Evolutionary conservation across 2,113 vertebrate genomes (phyloP).

Genomic region (Ranitomeya variabilis): DNA sequence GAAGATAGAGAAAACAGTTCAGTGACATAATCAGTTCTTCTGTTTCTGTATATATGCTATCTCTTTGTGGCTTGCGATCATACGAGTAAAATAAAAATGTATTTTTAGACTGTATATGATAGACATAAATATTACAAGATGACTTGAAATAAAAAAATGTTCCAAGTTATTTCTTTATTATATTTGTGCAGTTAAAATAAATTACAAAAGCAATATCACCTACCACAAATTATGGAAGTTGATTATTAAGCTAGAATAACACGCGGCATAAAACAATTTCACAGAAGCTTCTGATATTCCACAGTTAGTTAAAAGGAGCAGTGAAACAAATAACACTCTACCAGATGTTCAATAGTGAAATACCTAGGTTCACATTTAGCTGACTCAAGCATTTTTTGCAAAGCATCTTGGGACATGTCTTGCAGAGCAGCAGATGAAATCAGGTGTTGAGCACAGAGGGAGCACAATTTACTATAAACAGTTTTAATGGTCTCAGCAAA

Average conservation of each 20-base stretch:
- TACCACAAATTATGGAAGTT: constrained; percentile 50
- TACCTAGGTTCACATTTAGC: constrained; percentile 69
- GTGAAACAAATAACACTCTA: constrained; percentile 66
- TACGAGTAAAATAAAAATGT: neutral
- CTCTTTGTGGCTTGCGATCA: neutral
- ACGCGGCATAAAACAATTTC: constrained; percentile 62
- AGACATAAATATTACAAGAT: constrained; percentile 56
- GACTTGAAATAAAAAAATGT: constrained; percentile 57
- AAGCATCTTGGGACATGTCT: constrained; percentile 69
- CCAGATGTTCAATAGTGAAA: constrained; percentile 76
- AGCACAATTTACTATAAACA: constrained; percentile 66
- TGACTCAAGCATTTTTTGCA: constrained; percentile 79
- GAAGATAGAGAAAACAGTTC: neutral
- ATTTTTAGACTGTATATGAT: neutral
- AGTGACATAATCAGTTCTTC: neutral
- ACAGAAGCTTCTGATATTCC: constrained; percentile 63
- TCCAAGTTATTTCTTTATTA: constrained; percentile 50
- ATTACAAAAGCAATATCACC: constrained; percentile 49
- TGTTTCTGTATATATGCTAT: neutral
- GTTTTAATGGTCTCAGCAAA: constrained; percentile 77
- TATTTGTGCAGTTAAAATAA: constrained; percentile 54
- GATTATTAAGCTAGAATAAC: constrained; percentile 58
- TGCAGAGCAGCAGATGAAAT: constrained; percentile 75
- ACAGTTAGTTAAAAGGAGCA: constrained; percentile 68
- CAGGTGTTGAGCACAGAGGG: constrained; percentile 74